Evolutionary conservation across 2,797 vertebrate species (phyloP), one percentile per base, ranked within the genome.

Genomic region (Antrozous pallidus): DNA sequence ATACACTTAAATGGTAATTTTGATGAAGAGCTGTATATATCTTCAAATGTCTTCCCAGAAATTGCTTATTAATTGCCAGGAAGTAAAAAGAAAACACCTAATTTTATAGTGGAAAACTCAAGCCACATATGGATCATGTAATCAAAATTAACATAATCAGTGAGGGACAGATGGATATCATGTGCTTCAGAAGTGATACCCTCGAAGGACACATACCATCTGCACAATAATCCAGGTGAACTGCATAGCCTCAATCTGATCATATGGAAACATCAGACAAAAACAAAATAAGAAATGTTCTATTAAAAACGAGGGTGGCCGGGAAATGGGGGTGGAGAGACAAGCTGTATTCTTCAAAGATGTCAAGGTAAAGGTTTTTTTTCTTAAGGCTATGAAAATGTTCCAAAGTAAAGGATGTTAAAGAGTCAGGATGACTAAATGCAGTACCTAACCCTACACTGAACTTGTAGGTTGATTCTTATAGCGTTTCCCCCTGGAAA

Each of bases 51-150:
- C 56, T 73, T 56, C 56, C 31, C 38, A 93, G 28, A 82, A 69
- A 86, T 24, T 93, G 47, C 11, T 90, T 90, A 63, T 71, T 82
- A 90, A 88, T 93, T 92, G 58, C 45, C n/a, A 92, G 18, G n/a
- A 91, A 78, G 33, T 42, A 18, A 54, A 58, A 75, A 88, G 10
- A 42, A 42, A 31, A 28, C 28, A 61, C 58, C 28, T 71, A 91
- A 87, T 18, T 56, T 73, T 47, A 88, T 31, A 67, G 24, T 88
- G n/a, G 78, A 67, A 90, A 85, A 77, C 26, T 73, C 1, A 1
- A 49, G 49, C 63, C 54, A 65, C 18, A 85, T 65, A 42, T 42
- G 63, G 49, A 94, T 24, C 31, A 88, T 14, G 28, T 82, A 63
- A 85, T 88, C 90, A 85, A 92, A 88, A 77, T 56, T 83, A 84